Conservation (phyloP, 2,797 vertebrate species). For the Melanotaenia maccullochi region DNA sequence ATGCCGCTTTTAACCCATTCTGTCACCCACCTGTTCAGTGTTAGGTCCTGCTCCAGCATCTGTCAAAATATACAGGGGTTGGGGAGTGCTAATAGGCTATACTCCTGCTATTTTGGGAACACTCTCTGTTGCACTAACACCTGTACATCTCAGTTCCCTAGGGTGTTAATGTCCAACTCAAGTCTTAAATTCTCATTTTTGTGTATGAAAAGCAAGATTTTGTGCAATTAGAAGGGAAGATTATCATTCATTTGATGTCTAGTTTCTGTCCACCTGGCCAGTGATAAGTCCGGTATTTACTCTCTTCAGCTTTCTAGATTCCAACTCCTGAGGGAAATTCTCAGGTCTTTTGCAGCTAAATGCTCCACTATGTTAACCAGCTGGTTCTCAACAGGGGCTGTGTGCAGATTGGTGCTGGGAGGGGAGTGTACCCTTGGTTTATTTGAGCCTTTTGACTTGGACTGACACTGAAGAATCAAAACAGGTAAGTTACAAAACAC, state of each 20-base stretch:
- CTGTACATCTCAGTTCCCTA: neutral
- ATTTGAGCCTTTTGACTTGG: neutral
- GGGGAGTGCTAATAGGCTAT: slow-evolving; percentile 28
- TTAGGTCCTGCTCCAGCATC: slow-evolving; percentile 57
- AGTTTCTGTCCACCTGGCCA: neutral
- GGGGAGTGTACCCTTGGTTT: neutral
- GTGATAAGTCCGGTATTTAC: neutral
- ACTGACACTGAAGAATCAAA: neutral
- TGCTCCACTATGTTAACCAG: neutral
- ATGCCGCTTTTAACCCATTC: slow-evolving; percentile 55
- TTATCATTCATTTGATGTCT: neutral
- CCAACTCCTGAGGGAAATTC: neutral
- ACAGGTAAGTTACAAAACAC: neutral
- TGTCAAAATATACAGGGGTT: slow-evolving; percentile 57
- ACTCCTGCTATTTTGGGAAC: slow-evolving; percentile 19
- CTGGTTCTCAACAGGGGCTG: neutral
- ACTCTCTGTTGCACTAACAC: neutral
- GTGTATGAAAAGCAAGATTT: neutral
- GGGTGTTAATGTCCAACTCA: neutral
- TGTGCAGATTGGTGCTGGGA: neutral
- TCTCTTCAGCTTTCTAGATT: neutral
- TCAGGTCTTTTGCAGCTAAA: neutral
- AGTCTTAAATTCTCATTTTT: neutral
- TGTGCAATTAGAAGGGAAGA: neutral
- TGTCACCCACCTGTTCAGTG: slow-evolving; percentile 65